phyloP scores from a whole-genome alignment of 2,113 vertebrate genomes.

The Capra hircus region DNA sequence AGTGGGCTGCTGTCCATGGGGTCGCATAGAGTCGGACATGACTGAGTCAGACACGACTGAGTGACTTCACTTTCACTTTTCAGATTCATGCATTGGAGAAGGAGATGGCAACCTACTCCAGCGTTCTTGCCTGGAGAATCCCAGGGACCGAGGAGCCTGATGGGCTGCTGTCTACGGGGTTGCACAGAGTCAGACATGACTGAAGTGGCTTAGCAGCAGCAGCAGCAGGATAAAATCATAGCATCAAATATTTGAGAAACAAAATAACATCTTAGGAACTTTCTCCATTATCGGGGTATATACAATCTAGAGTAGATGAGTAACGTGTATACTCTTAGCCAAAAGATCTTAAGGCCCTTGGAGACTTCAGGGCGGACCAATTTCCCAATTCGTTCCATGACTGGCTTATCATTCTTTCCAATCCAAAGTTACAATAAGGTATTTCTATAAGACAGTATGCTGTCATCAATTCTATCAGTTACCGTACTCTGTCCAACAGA shows the following conservation, averaged over 20 bases:
- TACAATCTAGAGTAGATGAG: not conserved
- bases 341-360: not conserved
- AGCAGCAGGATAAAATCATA: not conserved
- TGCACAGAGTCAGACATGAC: rapidly evolving
- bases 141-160: too few relatives aligned
- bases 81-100: too few relatives aligned
- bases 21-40: too few relatives aligned
- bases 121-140: too few relatives aligned
- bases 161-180: too few relatives aligned
- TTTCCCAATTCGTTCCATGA: not conserved
- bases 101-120: too few relatives aligned
- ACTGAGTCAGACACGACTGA: too few relatives aligned
- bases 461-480: not conserved
- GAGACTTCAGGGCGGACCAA: not conserved
- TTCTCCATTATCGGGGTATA: not conserved
- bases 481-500: not conserved
- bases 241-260: not conserved
- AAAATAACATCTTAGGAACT: not conserved
- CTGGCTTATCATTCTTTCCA: not conserved
- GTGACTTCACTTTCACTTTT: too few relatives aligned
- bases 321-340: not conserved
- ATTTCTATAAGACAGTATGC: not conserved
- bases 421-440: not conserved
- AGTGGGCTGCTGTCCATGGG: too few relatives aligned
- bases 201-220: too few relatives aligned